Evolutionary conservation across 2,797 vertebrate genomes (phyloP).

Genomic region (Remorina albescens): DNA sequence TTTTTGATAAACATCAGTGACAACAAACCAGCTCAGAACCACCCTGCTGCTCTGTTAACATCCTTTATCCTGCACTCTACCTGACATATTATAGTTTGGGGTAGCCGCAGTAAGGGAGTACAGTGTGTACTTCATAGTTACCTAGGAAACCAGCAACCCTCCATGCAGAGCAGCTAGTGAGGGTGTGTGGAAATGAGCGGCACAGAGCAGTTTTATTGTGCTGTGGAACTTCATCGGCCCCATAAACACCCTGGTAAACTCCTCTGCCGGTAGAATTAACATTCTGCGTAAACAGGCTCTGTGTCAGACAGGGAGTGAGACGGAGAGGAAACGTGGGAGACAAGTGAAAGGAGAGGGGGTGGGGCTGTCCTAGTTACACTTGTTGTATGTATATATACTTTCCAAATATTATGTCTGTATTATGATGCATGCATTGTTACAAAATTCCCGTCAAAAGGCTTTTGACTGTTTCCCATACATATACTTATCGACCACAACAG

Average conservation of each 20-base stretch:
- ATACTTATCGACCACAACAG: not conserved
- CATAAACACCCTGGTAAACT: slow-evolving; percentile 76
- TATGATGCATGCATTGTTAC: slow-evolving; percentile 29
- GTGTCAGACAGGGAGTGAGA: slow-evolving; percentile 15
- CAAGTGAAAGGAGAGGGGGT: slow-evolving; percentile 7
- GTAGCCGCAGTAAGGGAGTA: slow-evolving; percentile 27
- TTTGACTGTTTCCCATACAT: slow-evolving; percentile 41
- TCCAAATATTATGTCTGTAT: slow-evolving; percentile 27
- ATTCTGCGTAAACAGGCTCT: slow-evolving; percentile 52
- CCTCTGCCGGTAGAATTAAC: slow-evolving; percentile 46
- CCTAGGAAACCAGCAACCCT: slow-evolving; percentile 71
- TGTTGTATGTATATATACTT: slow-evolving; percentile 23
- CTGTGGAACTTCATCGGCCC: slow-evolving; percentile 56
- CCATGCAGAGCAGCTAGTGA: slow-evolving; percentile 54
- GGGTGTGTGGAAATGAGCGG: slow-evolving; percentile 50
- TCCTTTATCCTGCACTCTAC: slow-evolving; percentile 28
- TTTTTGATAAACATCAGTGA: not conserved
- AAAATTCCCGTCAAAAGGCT: slow-evolving; percentile 47
- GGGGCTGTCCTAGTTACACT: slow-evolving; percentile 53
- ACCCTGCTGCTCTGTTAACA: not conserved
- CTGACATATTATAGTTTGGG: slow-evolving; percentile 51
- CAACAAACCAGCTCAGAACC: not conserved
- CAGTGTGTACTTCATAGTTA: slow-evolving; percentile 52
- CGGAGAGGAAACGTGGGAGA: slow-evolving; percentile 8
- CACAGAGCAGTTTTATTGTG: slow-evolving; percentile 62